Evolutionary conservation across 2,797 vertebrate genomes (phyloP).

Genomic region (Neostethus bicornis): DNA sequence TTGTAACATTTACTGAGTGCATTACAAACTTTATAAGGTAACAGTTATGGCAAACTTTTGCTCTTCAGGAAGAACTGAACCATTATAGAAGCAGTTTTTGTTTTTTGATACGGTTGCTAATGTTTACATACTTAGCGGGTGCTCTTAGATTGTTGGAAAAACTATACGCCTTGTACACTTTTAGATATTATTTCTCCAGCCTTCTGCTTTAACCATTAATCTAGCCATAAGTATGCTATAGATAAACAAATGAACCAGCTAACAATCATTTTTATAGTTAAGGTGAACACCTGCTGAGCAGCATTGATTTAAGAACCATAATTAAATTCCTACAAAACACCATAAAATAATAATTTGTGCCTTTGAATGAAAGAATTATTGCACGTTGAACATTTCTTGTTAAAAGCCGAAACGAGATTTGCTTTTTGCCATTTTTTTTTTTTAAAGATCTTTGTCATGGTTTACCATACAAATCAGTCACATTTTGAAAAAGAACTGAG

Average conservation of each 20-base stretch:
- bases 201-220: slow-evolving; percentile 38
- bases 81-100: not conserved
- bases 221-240: slow-evolving; percentile 40
- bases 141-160: slow-evolving; percentile 5
- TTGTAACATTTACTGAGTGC: not conserved
- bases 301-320: slow-evolving; percentile 55
- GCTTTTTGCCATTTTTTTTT: not conserved
- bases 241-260: slow-evolving; percentile 40
- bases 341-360: slow-evolving; percentile 22
- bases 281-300: slow-evolving; percentile 26
- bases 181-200: slow-evolving; percentile 15
- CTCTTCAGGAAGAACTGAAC: not conserved
- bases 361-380: not conserved
- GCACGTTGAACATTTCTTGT: not conserved
- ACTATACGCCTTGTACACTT: slow-evolving; percentile 8
- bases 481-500: not conserved
- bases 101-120: not conserved
- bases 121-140: not conserved
- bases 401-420: not conserved
- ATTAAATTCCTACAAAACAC: slow-evolving; percentile 43
- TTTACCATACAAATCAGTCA: slow-evolving; percentile 2
- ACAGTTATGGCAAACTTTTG: too few species aligned
- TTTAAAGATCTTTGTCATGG: not conserved
- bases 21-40: not conserved
- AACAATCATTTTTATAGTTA: slow-evolving; percentile 41